Percentiles rank a stretch among this genome's conserved stretches.
These are phyloP conservation scores for Cyanoramphus novaezelandiae DNA, from an alignment of 2,113 vertebrate genomes.

Conservation along the genomic window DNA sequence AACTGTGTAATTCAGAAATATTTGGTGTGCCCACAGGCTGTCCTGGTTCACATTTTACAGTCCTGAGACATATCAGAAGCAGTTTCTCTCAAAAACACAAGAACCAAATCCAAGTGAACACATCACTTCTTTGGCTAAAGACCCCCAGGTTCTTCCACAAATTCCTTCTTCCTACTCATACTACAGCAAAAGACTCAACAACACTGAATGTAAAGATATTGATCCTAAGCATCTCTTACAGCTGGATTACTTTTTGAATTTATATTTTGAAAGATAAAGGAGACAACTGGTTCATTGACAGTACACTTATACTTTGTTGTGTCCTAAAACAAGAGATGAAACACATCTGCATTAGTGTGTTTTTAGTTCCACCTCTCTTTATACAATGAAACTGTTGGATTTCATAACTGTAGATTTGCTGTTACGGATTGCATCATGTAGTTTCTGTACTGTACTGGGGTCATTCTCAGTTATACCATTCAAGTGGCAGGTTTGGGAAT, in stretches of 20 bases:
- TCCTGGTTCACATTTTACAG: neutral
- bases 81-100: neutral
- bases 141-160: neutral
- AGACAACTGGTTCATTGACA: neutral
- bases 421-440: neutral
- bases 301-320: neutral
- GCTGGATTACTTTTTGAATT: neutral
- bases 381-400: neutral
- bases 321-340: slow-evolving; percentile 49
- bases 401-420: neutral
- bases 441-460: neutral
- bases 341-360: slow-evolving; percentile 7
- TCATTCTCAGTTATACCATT: slow-evolving; percentile 9
- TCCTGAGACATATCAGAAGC: neutral
- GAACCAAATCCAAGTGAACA: neutral
- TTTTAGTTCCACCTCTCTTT: slow-evolving; percentile 6
- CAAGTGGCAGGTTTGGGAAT: slow-evolving; percentile 24
- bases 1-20: neutral
- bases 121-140: neutral
- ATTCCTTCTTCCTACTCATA: neutral
- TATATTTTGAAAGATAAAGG: neutral
- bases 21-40: fast-evolving
- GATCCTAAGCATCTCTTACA: neutral
- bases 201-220: neutral
- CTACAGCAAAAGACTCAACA: neutral